These are phyloP conservation scores for Hyalella azteca DNA, from an alignment of 2,888 invertebrate genomes.

Conservation along the genomic window DNA sequence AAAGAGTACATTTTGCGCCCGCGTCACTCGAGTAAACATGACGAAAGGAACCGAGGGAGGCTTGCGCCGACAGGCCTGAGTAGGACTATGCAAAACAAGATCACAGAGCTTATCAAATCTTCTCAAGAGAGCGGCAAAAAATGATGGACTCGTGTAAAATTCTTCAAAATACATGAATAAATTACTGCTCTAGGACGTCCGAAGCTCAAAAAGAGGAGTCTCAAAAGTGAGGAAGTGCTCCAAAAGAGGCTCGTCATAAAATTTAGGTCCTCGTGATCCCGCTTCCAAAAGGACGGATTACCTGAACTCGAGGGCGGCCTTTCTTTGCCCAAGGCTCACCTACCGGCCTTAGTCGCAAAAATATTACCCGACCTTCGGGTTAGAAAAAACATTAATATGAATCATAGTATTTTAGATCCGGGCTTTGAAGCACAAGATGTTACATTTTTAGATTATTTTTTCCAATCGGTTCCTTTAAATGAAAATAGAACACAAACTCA, in stretches of 20 bases:
- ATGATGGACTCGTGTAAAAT: constrained; percentile 35
- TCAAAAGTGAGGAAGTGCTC: constrained; percentile 34
- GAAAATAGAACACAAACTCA: no score
- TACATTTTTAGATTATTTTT: no score
- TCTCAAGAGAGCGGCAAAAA: constrained; percentile 26
- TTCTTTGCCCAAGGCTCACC: background rate
- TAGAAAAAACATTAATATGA: no score
- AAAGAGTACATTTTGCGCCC: constrained; percentile 22
- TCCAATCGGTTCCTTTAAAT: no score
- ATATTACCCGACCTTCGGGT: background rate
- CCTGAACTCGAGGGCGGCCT: constrained; percentile 6
- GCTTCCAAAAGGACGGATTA: constrained; percentile 30
- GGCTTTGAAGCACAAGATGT: no score
- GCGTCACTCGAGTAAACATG: constrained; percentile 14
- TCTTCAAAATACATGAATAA: constrained; percentile 36
- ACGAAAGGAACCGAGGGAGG: constrained; percentile 5
- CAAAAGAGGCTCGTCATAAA: constrained; percentile 18
- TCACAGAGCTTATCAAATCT: constrained; percentile 35
- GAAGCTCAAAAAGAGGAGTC: constrained; percentile 16
- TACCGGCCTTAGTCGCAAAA: no score
- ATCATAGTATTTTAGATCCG: no score
- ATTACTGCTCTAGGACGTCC: constrained; percentile 30
- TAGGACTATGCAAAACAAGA: constrained; percentile 35
- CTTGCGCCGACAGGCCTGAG: background rate
- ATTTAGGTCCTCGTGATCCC: constrained; percentile 16